phyloP scores from a whole-genome alignment of 2,113 vertebrate genomes.

The Leptosomus discolor region DNA sequence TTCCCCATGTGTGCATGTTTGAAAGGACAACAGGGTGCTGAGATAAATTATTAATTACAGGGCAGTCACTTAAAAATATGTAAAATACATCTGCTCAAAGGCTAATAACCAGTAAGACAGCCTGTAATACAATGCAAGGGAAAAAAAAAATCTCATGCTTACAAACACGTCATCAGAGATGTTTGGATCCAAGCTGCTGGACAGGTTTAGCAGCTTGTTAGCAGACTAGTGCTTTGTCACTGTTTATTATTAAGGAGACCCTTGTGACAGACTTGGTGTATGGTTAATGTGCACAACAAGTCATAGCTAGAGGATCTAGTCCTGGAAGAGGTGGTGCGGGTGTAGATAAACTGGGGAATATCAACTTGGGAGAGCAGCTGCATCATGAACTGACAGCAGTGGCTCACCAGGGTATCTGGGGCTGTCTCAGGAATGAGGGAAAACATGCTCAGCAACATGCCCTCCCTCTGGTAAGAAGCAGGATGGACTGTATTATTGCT shows the following conservation, averaged over 20 bases:
- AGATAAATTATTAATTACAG: neutral
- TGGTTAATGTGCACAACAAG: neutral
- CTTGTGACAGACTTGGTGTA: neutral
- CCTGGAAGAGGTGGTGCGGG: neutral
- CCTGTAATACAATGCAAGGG: neutral
- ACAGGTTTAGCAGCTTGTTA: neutral
- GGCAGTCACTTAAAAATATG: neutral
- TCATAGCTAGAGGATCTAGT: neutral
- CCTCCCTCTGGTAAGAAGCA: neutral
- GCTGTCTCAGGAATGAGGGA: neutral
- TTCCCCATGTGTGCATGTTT: neutral
- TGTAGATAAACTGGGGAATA: neutral
- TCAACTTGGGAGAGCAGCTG: neutral
- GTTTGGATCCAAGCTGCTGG: neutral
- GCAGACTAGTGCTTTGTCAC: neutral
- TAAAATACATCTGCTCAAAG: neutral
- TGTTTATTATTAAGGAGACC: neutral
- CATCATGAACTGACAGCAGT: neutral
- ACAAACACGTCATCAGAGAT: neutral
- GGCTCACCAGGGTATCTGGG: neutral
- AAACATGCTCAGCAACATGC: fast-evolving
- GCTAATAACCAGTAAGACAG: neutral
- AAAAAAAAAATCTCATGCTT: neutral
- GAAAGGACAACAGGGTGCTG: neutral
- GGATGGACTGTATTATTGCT: neutral